Percentiles rank a stretch among this genome's conserved stretches.
phyloP scores from a whole-genome alignment of 23 tunicate species.

The Halocynthia roretzi region DNA sequence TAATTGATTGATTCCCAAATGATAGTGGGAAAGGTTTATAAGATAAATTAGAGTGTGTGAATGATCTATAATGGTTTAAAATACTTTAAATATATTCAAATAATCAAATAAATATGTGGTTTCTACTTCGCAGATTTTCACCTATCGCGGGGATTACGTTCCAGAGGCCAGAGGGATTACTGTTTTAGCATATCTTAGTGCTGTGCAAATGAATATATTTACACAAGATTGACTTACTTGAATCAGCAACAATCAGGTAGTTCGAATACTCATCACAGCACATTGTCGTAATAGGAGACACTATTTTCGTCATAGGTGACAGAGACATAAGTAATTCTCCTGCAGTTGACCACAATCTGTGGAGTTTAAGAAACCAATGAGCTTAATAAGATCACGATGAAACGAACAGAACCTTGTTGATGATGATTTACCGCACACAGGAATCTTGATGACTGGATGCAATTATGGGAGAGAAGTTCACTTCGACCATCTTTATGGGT shows the following conservation, averaged over 20 bases:
- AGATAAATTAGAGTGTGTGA: too few relatives aligned
- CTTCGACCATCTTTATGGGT: constrained; percentile 67
- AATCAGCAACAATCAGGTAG: constrained; percentile 50
- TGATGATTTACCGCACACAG: constrained; percentile 34
- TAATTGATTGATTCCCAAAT: too few relatives aligned
- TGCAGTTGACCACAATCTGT: constrained; percentile 53
- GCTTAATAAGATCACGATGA: not conserved
- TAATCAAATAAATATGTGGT: too few relatives aligned
- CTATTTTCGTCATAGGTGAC: constrained; percentile 43
- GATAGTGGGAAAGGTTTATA: too few relatives aligned
- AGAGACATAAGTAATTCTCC: constrained; percentile 58
- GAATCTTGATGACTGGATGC: constrained; percentile 84
- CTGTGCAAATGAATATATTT: too few relatives aligned
- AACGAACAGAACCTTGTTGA: not conserved
- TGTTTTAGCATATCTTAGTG: too few relatives aligned
- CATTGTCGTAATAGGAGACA: constrained; percentile 60
- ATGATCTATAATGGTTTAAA: too few relatives aligned
- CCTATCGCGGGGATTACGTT: too few relatives aligned
- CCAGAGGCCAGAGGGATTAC: too few relatives aligned
- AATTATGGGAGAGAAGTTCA: constrained; percentile 50
- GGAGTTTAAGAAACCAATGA: not conserved
- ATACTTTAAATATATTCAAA: too few relatives aligned
- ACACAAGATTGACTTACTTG: constrained; percentile 45
- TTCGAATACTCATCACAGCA: constrained; percentile 66
- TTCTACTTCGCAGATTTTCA: too few relatives aligned